phyloP scores from a whole-genome alignment of 2,797 vertebrate genomes.

The Siniperca scherzeri region DNA sequence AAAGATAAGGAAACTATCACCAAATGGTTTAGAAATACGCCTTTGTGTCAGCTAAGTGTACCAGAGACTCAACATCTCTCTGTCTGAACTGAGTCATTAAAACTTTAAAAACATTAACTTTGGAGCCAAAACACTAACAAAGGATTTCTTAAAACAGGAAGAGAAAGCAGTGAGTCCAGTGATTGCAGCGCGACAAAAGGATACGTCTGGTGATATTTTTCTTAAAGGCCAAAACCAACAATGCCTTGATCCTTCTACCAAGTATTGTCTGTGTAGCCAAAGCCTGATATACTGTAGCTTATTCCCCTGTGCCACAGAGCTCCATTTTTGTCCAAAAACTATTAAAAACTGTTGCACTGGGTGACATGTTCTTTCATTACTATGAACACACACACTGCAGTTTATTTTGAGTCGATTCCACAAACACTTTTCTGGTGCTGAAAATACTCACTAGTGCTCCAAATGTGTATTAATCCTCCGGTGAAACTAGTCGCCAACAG shows the following conservation, averaged over 20 bases:
- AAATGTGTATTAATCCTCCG: not conserved
- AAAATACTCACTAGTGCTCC: not conserved
- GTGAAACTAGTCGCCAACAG: not conserved
- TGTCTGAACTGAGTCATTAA: slow-evolving; percentile 1
- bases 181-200: not conserved
- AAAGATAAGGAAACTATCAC: slow-evolving; percentile 53
- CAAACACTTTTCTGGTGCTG: not conserved
- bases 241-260: no score
- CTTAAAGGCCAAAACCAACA: not conserved
- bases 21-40: slow-evolving; percentile 10
- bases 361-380: not conserved
- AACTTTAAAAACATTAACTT: not conserved
- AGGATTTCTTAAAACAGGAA: not conserved
- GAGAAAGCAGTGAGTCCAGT: not conserved
- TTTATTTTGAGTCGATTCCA: not conserved
- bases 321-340: not conserved
- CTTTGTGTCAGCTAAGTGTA: not conserved
- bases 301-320: no score
- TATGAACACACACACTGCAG: not conserved
- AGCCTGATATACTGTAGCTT: not conserved
- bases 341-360: not conserved
- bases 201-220: not conserved
- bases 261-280: no score
- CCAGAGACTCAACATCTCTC: not conserved
- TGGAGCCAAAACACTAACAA: not conserved